Conservation (phyloP, 2,797 vertebrate species). For the Cirrhinus mrigala region DNA sequence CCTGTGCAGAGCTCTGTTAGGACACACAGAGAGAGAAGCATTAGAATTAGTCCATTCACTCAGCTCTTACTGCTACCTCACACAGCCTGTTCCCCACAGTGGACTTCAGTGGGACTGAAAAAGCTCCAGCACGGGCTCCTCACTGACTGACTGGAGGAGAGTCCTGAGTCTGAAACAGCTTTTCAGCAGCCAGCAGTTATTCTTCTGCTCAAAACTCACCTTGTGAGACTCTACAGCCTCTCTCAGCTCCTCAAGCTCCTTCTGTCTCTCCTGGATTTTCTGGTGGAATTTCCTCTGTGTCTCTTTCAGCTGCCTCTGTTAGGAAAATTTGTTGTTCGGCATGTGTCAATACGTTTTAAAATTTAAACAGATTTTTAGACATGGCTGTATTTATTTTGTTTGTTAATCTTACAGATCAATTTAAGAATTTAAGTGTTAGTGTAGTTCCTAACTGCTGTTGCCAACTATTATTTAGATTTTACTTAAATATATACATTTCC, state of each 20-base stretch:
- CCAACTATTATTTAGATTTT: too few relatives aligned
- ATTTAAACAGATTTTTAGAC: not conserved
- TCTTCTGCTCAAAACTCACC: not conserved
- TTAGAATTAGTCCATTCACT: not conserved
- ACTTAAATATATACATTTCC: not conserved
- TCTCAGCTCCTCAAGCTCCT: not conserved
- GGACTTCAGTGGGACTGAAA: not conserved
- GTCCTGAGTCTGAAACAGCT: not conserved
- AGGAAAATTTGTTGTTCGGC: not conserved
- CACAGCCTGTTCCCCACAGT: too few relatives aligned
- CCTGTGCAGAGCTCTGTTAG: slow-evolving; percentile 1
- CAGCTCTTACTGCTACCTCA: too few relatives aligned
- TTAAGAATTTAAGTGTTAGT: not conserved
- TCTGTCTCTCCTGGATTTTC: not conserved
- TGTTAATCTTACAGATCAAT: not conserved
- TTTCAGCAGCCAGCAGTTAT: not conserved
- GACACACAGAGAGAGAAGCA: not conserved
- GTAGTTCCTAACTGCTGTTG: not conserved
- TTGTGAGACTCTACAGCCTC: not conserved
- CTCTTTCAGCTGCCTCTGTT: not conserved
- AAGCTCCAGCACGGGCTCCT: not conserved
- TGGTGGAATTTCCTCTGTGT: too few relatives aligned
- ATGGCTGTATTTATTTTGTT: not conserved
- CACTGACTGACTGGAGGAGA: not conserved
- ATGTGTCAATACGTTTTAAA: not conserved